Percentiles rank a stretch among this genome's conserved stretches.
Evolutionary conservation across 2,113 vertebrate genomes (phyloP).

Genomic region (Desmodus rotundus): DNA sequence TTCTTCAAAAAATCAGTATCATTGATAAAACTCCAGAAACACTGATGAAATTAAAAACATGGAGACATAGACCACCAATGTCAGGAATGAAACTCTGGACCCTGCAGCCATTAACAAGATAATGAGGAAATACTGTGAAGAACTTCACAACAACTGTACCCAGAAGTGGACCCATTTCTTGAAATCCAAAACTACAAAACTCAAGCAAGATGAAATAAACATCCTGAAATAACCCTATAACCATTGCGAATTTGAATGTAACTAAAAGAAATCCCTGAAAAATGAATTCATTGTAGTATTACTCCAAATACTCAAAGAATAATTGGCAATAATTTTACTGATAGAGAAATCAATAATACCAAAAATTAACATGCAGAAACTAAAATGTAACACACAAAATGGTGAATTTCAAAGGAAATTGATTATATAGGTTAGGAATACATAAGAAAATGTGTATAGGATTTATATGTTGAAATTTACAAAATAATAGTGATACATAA

Average conservation of each 20-base stretch:
- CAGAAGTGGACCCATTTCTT: neutral
- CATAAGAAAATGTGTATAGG: neutral
- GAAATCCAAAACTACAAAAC: neutral
- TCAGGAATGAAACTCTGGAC: neutral
- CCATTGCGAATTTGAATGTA: neutral
- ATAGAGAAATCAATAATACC: neutral
- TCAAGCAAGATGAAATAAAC: neutral
- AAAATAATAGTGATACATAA: neutral
- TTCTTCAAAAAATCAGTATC: neutral
- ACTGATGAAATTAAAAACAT: neutral
- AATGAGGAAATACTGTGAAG: neutral
- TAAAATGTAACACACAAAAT: neutral
- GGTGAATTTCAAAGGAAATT: neutral
- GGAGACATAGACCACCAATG: neutral
- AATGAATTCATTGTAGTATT: neutral
- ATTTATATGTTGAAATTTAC: neutral
- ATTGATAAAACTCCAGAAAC: neutral
- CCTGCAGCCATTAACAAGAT: neutral
- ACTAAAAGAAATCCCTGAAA: neutral
- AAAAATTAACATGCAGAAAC: neutral
- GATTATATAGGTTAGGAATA: neutral
- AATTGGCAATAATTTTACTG: neutral
- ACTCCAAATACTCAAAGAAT: neutral
- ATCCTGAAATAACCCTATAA: neutral
- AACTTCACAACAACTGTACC: neutral